A percentile compares a stretch with the other conserved stretches of the same genome.
Conservation (phyloP, 2,888 invertebrate genomes). For the Cantharis rustica region DNA sequence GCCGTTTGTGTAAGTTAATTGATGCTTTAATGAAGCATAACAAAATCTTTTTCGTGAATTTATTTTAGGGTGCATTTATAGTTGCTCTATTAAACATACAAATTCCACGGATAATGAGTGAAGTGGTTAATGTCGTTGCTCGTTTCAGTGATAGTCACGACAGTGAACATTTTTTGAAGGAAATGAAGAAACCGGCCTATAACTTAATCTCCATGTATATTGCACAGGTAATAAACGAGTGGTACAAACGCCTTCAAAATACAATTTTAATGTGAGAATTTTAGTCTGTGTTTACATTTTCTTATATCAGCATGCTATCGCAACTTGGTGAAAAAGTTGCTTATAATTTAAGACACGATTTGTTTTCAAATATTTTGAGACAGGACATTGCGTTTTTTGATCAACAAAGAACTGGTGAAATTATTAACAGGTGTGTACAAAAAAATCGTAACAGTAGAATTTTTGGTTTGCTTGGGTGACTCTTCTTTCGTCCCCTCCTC, state of each 20-base stretch:
- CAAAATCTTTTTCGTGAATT: constrained; percentile 3
- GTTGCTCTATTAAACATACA: constrained; percentile 89
- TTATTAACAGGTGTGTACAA: constrained; percentile 76
- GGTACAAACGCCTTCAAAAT: background rate
- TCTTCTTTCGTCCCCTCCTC: background rate
- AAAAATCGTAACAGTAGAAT: background rate
- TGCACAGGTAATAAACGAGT: constrained; percentile 69
- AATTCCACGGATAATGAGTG: constrained; percentile 84
- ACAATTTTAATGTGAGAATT: constrained; percentile 40
- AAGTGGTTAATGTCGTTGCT: constrained; percentile 78
- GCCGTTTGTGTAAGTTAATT: constrained; percentile 74
- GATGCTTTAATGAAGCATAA: background rate
- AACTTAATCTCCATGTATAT: constrained; percentile 72
- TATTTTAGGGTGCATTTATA: constrained; percentile 78
- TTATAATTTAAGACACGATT: constrained; percentile 74
- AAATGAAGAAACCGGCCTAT: constrained; percentile 69
- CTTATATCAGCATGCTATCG: constrained; percentile 86
- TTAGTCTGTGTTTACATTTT: constrained; percentile 84
- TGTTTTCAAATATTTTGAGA: constrained; percentile 80
- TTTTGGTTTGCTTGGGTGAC: background rate
- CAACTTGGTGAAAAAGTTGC: constrained; percentile 90
- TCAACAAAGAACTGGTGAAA: constrained; percentile 86
- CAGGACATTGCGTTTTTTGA: constrained; percentile 94
- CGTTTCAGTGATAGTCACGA: constrained; percentile 60
- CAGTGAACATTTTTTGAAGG: constrained; percentile 61